These are phyloP conservation scores for Eurois occulta DNA, from an alignment of 2,888 invertebrate genomes.

Conservation along the genomic window DNA sequence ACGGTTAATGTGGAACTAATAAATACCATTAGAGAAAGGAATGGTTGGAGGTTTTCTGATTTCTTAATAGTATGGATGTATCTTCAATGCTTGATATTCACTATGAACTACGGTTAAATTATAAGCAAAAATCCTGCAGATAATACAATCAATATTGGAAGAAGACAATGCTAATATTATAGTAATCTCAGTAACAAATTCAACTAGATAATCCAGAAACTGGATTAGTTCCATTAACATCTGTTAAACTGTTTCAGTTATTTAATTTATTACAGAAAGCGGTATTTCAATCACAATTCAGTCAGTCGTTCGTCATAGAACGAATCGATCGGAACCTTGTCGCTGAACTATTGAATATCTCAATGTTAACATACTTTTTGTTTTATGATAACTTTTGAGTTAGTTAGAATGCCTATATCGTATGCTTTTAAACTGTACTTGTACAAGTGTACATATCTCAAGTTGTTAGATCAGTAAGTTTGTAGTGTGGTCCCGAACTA, in stretches of 20 bases:
- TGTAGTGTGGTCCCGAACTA: conserved; percentile 34
- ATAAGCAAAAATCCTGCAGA: background rate
- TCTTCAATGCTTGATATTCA: background rate
- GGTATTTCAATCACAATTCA: conserved; percentile 22
- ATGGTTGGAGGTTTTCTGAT: conserved; percentile 22
- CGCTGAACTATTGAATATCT: conserved; percentile 13
- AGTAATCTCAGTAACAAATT: conserved; percentile 6
- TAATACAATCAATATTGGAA: background rate
- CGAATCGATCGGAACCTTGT: conserved; percentile 22
- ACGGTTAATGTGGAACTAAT: conserved; percentile 26
- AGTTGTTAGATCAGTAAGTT: conserved; percentile 39
- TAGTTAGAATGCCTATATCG: conserved; percentile 20
- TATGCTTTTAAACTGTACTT: conserved; percentile 17
- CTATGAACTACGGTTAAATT: background rate
- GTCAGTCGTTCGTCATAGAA: conserved; percentile 7
- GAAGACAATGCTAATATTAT: background rate
- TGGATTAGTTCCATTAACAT: conserved; percentile 10
- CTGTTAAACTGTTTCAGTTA: background rate
- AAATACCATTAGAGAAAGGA: conserved; percentile 35
- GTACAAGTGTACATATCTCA: conserved; percentile 15
- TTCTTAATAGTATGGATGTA: background rate
- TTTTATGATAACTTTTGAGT: conserved; percentile 12
- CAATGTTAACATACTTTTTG: conserved; percentile 10
- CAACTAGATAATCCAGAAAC: background rate
- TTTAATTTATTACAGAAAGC: background rate